Evolutionary conservation across 2,797 vertebrate species (phyloP).

Genomic region (Petrocephalus schoutedeni): DNA sequence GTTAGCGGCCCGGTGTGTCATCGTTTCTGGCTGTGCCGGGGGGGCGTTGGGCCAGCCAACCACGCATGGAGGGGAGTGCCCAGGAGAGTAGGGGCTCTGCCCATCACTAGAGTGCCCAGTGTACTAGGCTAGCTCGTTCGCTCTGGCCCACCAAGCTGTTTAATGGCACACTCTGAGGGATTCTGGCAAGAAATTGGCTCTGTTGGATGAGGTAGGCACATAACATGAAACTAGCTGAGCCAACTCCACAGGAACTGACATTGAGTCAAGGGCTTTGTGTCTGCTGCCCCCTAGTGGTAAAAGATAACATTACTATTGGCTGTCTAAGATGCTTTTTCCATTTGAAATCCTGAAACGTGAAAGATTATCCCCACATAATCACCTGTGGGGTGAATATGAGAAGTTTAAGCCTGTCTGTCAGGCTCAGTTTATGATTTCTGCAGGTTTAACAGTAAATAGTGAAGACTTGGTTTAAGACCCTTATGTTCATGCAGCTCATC

Average conservation of each 20-base stretch:
- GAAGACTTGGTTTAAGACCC: background rate
- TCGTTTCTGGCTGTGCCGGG: background rate
- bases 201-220: background rate
- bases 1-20: constrained; percentile 2
- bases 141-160: constrained; percentile 24
- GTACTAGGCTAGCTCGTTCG: background rate
- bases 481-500: background rate
- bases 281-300: constrained; percentile 22
- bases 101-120: background rate
- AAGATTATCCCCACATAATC: background rate
- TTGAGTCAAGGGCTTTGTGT: background rate
- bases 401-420: background rate
- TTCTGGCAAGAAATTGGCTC: background rate
- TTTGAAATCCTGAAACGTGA: background rate
- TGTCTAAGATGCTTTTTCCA: background rate
- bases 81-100: background rate
- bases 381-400: background rate
- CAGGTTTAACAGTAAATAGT: background rate
- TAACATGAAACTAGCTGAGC: background rate
- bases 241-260: background rate
- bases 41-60: background rate
- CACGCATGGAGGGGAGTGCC: background rate
- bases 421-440: background rate
- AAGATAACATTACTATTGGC: background rate
- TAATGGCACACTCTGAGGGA: background rate